These are phyloP conservation scores for Rhynchotus rufescens DNA, from an alignment of 2,797 vertebrate species.

Conservation along the genomic window DNA sequence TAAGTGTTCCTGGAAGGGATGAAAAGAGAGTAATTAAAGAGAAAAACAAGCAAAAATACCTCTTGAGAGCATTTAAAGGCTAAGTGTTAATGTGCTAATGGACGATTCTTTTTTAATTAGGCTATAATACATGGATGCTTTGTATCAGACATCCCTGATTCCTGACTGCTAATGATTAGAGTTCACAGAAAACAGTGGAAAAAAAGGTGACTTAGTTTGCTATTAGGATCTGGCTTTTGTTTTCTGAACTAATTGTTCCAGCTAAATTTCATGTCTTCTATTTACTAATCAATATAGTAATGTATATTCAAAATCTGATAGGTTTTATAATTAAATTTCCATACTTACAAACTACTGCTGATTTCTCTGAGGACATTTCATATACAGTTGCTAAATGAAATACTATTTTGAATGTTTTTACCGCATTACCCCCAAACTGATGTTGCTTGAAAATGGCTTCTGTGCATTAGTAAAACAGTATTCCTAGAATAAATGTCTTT, in stretches of 20 bases:
- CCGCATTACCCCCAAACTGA: not conserved
- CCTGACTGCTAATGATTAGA: not conserved
- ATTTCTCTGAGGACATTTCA: not conserved
- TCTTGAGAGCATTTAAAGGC: slow-evolving; percentile 7
- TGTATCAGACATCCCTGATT: not conserved
- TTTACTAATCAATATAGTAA: not conserved
- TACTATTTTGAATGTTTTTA: not conserved
- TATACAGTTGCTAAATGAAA: not conserved
- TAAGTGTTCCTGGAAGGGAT: not conserved
- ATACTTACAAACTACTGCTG: not conserved
- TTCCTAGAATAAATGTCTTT: not conserved
- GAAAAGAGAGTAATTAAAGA: slow-evolving; percentile 37
- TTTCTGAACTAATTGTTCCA: not conserved
- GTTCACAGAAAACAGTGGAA: not conserved
- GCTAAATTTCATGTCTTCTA: not conserved
- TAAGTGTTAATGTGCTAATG: not conserved
- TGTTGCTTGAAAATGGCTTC: not conserved
- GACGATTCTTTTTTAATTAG: slow-evolving; percentile 29
- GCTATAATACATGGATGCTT: not conserved
- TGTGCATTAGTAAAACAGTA: not conserved
- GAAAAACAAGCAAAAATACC: slow-evolving; percentile 11
- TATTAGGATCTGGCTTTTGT: not conserved
- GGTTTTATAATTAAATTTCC: not conserved
- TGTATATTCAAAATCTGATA: not conserved
- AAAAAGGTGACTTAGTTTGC: not conserved